Conservation (phyloP, 2,888 invertebrate species). For the Cheilosia scutellata region DNA sequence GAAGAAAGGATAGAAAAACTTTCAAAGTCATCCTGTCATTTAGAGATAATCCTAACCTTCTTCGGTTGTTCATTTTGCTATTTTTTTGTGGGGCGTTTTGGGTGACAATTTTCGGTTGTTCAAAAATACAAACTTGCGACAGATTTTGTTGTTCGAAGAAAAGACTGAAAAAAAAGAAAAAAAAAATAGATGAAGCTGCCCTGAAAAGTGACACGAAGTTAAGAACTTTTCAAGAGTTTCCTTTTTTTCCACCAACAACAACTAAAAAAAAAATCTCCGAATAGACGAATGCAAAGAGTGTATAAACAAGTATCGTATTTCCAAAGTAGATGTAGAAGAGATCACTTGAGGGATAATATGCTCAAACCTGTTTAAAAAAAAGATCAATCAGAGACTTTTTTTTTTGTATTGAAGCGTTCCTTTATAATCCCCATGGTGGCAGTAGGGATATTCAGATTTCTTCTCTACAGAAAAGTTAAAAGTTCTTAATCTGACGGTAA, state of each 20-base stretch:
- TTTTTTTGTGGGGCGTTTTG: slow-evolving; percentile 22
- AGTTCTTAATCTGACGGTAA: slow-evolving; percentile 45
- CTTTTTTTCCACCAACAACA: slow-evolving; percentile 5
- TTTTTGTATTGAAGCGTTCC: slow-evolving; percentile 28
- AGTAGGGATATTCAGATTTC: neutral
- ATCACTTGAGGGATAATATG: slow-evolving; percentile 69
- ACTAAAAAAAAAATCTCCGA: neutral
- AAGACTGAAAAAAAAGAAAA: neutral
- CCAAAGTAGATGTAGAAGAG: slow-evolving; percentile 53
- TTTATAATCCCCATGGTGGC: slow-evolving; percentile 57
- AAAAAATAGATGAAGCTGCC: neutral
- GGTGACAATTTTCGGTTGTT: slow-evolving; percentile 39
- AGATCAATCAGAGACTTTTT: slow-evolving; percentile 63
- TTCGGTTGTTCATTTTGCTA: slow-evolving; percentile 22
- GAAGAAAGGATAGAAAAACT: slow-evolving; percentile 12
- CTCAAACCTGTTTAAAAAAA: slow-evolving; percentile 70
- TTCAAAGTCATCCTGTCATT: slow-evolving; percentile 67
- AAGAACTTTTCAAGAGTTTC: slow-evolving; percentile 46
- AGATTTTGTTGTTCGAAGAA: slow-evolving; percentile 55
- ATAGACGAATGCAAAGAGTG: slow-evolving; percentile 11
- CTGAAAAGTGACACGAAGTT: slow-evolving; percentile 42
- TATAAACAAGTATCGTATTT: slow-evolving; percentile 31
- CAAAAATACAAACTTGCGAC: slow-evolving; percentile 62
- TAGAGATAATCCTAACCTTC: slow-evolving; percentile 61
- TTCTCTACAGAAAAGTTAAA: neutral